phyloP scores from a whole-genome alignment of 2,113 vertebrate genomes.

The Neoarius graeffei region DNA sequence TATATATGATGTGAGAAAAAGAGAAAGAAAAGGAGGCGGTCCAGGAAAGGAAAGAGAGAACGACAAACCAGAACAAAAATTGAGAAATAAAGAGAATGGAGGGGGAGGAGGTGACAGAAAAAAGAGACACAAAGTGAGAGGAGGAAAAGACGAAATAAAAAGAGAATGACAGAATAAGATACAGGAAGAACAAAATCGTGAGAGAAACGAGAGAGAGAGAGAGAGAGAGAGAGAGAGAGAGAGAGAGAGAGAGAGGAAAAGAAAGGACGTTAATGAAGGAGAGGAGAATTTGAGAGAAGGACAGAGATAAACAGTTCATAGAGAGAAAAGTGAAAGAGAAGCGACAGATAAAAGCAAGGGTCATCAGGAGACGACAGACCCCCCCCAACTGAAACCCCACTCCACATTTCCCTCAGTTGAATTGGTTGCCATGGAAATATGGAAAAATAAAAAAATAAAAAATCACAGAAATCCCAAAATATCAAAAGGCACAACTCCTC shows the following conservation, averaged over 20 bases:
- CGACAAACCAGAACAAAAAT: background rate
- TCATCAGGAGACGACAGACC: no score
- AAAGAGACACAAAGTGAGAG: background rate
- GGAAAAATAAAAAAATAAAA: no score
- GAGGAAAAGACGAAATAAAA: background rate
- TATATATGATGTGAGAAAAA: background rate
- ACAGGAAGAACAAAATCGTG: background rate
- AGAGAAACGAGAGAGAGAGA: constrained; percentile 20
- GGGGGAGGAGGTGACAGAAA: no score
- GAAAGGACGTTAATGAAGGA: background rate
- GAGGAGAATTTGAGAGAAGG: background rate
- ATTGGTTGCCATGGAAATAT: no score
- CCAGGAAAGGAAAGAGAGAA: background rate
- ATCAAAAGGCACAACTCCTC: no score
- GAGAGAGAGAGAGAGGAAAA: background rate
- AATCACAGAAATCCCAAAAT: no score
- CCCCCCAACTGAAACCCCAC: no score
- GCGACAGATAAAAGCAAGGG: background rate
- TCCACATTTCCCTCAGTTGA: no score
- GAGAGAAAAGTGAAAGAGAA: background rate
- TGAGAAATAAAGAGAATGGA: background rate
- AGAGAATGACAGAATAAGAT: background rate
- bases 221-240: background rate
- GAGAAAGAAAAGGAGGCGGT: background rate
- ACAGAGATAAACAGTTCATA: background rate